phyloP scores from a whole-genome alignment of 2,797 vertebrate species.

The Myripristis jacobus region DNA sequence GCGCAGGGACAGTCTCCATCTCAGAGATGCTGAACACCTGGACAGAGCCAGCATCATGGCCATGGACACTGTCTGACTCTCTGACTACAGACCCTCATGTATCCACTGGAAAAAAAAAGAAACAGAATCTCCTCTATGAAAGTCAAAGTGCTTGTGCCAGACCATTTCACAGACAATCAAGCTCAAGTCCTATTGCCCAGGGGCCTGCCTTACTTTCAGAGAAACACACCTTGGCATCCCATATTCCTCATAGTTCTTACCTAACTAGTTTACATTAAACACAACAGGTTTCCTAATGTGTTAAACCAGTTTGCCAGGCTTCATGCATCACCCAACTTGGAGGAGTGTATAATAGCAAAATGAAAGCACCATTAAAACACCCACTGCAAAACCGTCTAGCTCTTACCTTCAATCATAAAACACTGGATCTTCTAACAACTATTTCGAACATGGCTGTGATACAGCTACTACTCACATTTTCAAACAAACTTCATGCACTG shows the following conservation, averaged over 20 bases:
- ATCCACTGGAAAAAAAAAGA: constrained; percentile 70
- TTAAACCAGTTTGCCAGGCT: neutral
- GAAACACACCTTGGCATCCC: too few relatives aligned
- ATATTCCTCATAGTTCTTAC: too few relatives aligned
- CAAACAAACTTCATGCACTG: neutral
- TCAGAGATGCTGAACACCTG: constrained; percentile 57
- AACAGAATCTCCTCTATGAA: constrained; percentile 23
- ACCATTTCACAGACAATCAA: neutral
- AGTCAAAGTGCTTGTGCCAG: neutral
- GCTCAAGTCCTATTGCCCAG: neutral
- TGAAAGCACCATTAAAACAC: neutral
- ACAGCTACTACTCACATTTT: neutral
- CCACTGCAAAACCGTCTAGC: neutral
- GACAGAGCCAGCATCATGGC: constrained; percentile 59
- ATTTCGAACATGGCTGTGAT: neutral
- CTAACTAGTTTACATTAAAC: neutral
- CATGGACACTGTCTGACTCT: constrained; percentile 49
- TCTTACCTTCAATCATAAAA: neutral
- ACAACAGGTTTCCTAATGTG: neutral
- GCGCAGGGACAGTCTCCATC: constrained; percentile 51
- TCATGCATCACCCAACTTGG: neutral
- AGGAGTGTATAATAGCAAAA: neutral
- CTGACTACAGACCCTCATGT: constrained; percentile 61
- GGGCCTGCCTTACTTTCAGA: too few relatives aligned
- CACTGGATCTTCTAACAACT: too few relatives aligned